Base-by-base conservation (phyloP, 2,113 vertebrate genomes). In the Eretmodus cyanostictus region DNA sequence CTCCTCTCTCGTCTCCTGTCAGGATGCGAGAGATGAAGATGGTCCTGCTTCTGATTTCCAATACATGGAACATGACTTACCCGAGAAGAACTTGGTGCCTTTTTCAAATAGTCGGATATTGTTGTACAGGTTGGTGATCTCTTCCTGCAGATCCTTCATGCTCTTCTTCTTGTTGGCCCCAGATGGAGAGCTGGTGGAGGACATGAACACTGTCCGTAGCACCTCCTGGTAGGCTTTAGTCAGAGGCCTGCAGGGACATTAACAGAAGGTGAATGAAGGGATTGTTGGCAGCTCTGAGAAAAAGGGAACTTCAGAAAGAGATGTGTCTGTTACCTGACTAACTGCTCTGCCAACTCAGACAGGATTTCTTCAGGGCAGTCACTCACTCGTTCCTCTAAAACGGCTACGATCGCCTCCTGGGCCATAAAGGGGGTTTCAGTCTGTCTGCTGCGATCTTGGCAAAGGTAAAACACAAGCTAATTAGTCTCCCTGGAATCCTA, bases 21-120 rank as follows among this genome's bases (percentile, higher is more conserved):
- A 31, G 16, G 27, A 78, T 78, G 38, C 2, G 27, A 49, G 42
- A 78, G 42, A 31, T 49, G 42, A 49, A 29, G 71, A 29, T 27
- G 9, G 42, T 17, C 14, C 9, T 47, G 14, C 68, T 47, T 76
- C 71, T 76, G 71, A 76, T 47, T 76, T 76, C 9, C 42, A 76
- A 8, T n/a, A 31, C 42, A 78, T 9, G 61, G 49, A 38, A 13
- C 6, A 7, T 27, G 38, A 82, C 27, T 79, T 81, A 99, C 98
- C 98, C 93, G 97, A 94, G 93, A 99, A 99, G 83, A 97, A 93
- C 85, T 98, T 99, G 88, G 91, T 90, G 82, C 98, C 98, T 82
- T 98, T 99, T 89, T 99, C 98, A 95, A 99, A 99, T 57, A 98
- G 96, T 2, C 97, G 95, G 87, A 99, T 97, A 92, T 98, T 99